Evolutionary conservation across 2,113 vertebrate genomes (phyloP), one percentile per base, ranked within the genome.

Genomic region (Nesoenas mayeri): DNA sequence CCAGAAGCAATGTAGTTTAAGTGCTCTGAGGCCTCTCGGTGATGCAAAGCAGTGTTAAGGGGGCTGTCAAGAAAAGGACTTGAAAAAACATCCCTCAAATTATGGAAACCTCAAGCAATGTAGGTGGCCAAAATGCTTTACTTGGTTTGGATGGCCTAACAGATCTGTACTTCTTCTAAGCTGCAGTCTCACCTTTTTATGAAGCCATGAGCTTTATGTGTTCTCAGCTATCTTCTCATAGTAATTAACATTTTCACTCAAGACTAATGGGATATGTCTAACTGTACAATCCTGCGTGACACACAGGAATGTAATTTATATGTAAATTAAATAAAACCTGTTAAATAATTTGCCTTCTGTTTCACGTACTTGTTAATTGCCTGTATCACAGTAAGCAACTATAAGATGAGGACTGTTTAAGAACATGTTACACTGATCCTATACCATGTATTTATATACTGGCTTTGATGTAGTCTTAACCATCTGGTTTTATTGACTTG

Each of bases 241-340:
- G 70, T 44, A 79, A 79, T 83, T 44, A 72, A 66, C 54, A 44
- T 62, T 62, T 75, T 89, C 19, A 53, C 38, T 95, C 20, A 83
- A 80, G 29, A 32, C 53, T 66, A 86, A 72, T 18, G 50, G 32
- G 61, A 61, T 38, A 17, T 60, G 13, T 67, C n/a, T 77, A 79
- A 57, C 5, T 38, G 11, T 73, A 61, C 34, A 29, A 42, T 56
- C 4, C 19, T 54, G 6, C 10, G 26, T 47, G 42, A 38, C 21
- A 53, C 32, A 65, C 11, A n/a, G 50, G 40, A 88, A 58, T 67
- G 11, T 78, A 93, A 83, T 60, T 77, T 89, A 88, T 88, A 48
- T 48, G 20, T 78, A 34, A 58, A n/a, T 62, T 60, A 48, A 96
- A 91, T 96, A 95, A 97, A 97, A 66, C 10, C 5, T 32, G 7